A percentile compares a stretch with the other conserved stretches of the same genome.
phyloP scores from a whole-genome alignment of 2,113 vertebrate genomes.

The Numida meleagris region DNA sequence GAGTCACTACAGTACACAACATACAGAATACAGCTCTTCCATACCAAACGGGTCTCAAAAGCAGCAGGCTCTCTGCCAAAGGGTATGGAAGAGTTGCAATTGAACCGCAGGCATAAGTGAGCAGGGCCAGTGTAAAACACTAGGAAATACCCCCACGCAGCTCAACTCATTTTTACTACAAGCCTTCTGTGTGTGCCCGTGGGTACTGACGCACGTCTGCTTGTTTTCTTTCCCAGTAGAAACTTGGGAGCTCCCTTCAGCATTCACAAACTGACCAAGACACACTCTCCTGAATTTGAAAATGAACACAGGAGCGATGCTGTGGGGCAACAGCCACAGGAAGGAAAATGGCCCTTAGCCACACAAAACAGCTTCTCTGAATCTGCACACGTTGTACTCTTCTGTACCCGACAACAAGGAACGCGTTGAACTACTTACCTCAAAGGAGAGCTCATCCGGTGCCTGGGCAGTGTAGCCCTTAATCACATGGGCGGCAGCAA shows the following conservation, averaged over 20 bases:
- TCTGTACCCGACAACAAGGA: not conserved
- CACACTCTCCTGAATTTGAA: not conserved
- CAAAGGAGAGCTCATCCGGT: slow-evolving; percentile 95
- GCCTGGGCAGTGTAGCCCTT: slow-evolving; percentile 96
- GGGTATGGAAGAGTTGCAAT: not conserved
- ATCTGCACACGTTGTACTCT: not conserved
- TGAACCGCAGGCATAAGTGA: not conserved
- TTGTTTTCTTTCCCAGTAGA: not conserved
- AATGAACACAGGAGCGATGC: not conserved
- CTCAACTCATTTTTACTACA: not conserved
- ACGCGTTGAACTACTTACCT: slow-evolving; percentile 78
- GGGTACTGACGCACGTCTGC: not conserved
- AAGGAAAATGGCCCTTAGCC: not conserved
- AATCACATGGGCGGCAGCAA: slow-evolving; percentile 95
- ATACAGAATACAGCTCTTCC: not conserved
- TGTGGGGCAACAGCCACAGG: not conserved
- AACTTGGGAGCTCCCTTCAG: not conserved
- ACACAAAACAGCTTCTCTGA: no score
- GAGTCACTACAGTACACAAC: no score
- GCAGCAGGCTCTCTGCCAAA: not conserved
- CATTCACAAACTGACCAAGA: not conserved
- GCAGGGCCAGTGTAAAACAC: not conserved
- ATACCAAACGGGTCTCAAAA: not conserved
- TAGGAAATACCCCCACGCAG: no score
- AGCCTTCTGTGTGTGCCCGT: fast-evolving